phyloP scores from a whole-genome alignment of 2,113 vertebrate genomes.

The Megaceryle torquata region DNA sequence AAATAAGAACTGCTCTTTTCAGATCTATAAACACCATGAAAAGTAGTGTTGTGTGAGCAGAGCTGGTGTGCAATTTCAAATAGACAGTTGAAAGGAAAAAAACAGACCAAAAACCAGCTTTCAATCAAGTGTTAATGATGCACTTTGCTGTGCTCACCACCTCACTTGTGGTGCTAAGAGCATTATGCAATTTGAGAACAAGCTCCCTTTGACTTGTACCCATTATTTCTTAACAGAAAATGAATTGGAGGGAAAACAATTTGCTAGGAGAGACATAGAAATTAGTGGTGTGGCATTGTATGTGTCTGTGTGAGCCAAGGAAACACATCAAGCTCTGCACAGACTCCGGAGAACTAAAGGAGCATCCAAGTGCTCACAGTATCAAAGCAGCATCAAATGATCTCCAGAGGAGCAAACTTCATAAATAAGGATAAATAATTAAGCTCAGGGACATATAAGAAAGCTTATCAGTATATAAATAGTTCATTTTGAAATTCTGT shows the following conservation, averaged over 20 bases:
- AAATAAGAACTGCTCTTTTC: neutral
- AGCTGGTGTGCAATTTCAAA: neutral
- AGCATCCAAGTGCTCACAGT: neutral
- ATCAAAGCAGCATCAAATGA: neutral
- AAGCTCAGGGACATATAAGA: neutral
- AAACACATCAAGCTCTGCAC: neutral
- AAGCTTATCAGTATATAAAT: neutral
- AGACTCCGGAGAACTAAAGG: neutral
- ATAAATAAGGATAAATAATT: slow-evolving; percentile 19
- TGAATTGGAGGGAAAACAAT: neutral
- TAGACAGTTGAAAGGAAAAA: neutral
- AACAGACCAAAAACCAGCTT: neutral
- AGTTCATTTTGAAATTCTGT: neutral
- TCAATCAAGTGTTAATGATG: neutral
- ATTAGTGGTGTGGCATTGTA: neutral
- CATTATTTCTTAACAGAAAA: neutral
- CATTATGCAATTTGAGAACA: neutral
- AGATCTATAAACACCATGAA: neutral
- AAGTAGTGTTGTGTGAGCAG: neutral
- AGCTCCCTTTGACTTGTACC: neutral
- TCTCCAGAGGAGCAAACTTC: neutral
- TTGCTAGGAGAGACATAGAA: neutral
- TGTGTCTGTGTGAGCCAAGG: neutral
- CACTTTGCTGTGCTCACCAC: neutral
- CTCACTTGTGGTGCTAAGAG: neutral